Evolutionary conservation across 2,888 invertebrate genomes (phyloP).

Genomic region (Pristionchus fissidentatus): DNA sequence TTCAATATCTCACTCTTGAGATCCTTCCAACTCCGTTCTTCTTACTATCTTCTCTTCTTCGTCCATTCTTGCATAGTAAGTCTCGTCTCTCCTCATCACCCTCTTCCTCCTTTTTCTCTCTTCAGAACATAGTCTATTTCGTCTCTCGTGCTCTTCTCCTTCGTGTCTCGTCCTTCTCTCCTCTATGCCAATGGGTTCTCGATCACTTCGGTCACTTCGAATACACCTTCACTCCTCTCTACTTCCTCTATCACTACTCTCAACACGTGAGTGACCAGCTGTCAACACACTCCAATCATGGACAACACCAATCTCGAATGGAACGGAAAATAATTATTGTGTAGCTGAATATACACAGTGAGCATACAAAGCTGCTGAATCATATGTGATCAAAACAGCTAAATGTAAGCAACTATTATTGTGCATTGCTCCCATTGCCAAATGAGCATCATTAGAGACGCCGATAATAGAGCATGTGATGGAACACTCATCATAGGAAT

Average conservation of each 20-base stretch:
- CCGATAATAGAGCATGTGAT: not conserved
- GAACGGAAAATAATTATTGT: too few species aligned
- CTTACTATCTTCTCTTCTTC: slow-evolving; percentile 45
- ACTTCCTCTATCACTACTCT: slow-evolving; percentile 46
- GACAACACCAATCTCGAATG: not conserved
- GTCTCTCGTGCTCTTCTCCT: slow-evolving; percentile 40
- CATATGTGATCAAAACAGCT: too few species aligned
- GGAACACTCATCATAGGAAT: not conserved
- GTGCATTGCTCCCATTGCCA: too few species aligned
- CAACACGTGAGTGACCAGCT: slow-evolving; percentile 22
- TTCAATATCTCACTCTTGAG: not conserved
- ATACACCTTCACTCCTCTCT: slow-evolving; percentile 43
- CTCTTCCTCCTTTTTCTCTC: not conserved
- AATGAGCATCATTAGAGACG: too few species aligned
- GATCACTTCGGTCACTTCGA: not conserved
- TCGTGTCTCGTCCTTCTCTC: slow-evolving; percentile 27
- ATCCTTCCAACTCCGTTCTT: slow-evolving; percentile 20
- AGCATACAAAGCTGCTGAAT: too few species aligned
- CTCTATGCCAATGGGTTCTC: slow-evolving; percentile 45
- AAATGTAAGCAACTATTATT: too few species aligned
- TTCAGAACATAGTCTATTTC: slow-evolving; percentile 47
- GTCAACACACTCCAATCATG: not conserved
- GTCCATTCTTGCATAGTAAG: slow-evolving; percentile 45
- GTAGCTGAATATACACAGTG: too few species aligned
- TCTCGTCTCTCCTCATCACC: not conserved